Conservation (phyloP, 2,797 vertebrate species). For the Oceanodroma leucorhoa region DNA sequence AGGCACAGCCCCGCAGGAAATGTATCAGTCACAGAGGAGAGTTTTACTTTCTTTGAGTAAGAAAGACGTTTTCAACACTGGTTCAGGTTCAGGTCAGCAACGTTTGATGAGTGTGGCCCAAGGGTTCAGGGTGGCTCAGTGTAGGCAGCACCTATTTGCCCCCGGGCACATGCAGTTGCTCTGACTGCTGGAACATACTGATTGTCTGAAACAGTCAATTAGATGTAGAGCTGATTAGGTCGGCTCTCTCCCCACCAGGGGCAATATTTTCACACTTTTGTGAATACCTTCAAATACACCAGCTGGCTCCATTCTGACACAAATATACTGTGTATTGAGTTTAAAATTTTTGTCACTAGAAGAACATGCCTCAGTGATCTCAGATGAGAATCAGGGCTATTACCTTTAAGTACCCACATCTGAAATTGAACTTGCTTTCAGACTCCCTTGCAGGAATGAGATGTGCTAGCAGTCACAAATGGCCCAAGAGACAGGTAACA, state of each 20-base stretch:
- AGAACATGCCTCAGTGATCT: background rate
- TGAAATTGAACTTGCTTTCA: background rate
- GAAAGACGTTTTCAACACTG: background rate
- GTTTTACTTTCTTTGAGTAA: background rate
- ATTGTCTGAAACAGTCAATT: background rate
- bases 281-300: background rate
- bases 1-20: background rate
- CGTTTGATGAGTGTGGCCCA: accelerated
- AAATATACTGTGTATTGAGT: background rate
- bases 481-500: background rate
- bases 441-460: background rate
- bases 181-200: background rate
- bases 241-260: background rate
- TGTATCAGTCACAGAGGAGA: background rate
- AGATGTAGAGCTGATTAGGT: background rate
- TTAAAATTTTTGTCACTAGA: background rate
- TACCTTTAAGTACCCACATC: background rate
- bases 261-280: background rate
- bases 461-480: background rate
- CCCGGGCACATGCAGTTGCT: background rate
- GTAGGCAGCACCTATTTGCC: background rate
- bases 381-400: background rate
- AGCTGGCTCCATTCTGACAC: background rate
- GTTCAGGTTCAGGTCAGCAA: background rate
- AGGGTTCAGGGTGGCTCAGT: background rate